These are phyloP conservation scores for Aphidius gifuensis DNA, from an alignment of 1,140 invertebrate species.

Conservation along the genomic window DNA sequence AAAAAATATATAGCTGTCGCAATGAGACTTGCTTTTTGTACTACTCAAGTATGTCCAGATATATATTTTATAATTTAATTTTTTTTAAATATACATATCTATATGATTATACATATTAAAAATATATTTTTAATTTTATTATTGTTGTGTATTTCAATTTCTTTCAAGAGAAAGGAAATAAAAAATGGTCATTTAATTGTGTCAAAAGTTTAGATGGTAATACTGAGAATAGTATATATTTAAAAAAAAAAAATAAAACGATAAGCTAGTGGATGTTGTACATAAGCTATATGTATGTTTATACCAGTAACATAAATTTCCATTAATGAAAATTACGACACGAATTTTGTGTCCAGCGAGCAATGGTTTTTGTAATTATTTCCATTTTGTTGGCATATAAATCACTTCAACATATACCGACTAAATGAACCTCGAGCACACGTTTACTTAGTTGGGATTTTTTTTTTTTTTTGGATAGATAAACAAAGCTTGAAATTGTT, in stretches of 20 bases:
- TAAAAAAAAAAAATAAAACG: too few relatives aligned
- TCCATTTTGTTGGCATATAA: constrained; percentile 33
- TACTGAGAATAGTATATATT: too few relatives aligned
- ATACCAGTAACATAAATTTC: constrained; percentile 35
- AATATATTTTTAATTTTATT: too few relatives aligned
- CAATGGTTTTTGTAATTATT: constrained; percentile 36
- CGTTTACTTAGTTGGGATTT: constrained; percentile 3
- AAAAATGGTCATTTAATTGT: too few relatives aligned
- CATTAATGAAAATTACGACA: constrained; percentile 42
- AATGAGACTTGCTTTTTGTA: constrained; percentile 10
- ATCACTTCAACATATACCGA: constrained; percentile 28
- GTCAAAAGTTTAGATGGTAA: too few relatives aligned
- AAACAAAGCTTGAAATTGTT: background rate
- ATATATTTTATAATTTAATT: too few relatives aligned
- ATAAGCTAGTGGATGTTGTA: too few relatives aligned
- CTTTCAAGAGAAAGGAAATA: too few relatives aligned
- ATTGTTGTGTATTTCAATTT: too few relatives aligned
- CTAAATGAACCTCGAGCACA: constrained; percentile 36
- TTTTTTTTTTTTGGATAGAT: background rate
- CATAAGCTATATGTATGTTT: constrained; percentile 15
- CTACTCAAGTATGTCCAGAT: background rate
- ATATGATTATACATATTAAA: too few relatives aligned
- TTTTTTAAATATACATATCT: too few relatives aligned
- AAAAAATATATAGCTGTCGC: constrained; percentile 18
- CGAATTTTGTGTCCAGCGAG: constrained; percentile 16